Conservation (phyloP, 2,888 invertebrate species). For the Pheosia gnoma region DNA sequence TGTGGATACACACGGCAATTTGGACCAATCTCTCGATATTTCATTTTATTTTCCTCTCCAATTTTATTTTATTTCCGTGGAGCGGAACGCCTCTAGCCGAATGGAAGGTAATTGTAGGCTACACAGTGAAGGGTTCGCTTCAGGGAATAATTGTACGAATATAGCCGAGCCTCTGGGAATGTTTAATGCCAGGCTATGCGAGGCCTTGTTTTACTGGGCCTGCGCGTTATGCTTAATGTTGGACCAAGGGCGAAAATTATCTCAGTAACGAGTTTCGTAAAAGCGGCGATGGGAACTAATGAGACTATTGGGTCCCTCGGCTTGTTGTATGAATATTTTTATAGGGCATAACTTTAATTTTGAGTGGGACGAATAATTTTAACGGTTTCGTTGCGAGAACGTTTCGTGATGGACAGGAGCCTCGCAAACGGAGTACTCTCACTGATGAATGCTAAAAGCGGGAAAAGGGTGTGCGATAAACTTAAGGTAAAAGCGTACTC, state of each 20-base stretch:
- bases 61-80: slow-evolving; percentile 74
- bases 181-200: slow-evolving; percentile 79
- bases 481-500: slow-evolving; percentile 61
- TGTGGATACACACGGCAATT: slow-evolving; percentile 60
- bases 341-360: slow-evolving; percentile 76
- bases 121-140: slow-evolving; percentile 76
- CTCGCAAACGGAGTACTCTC: slow-evolving; percentile 45
- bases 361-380: slow-evolving; percentile 70
- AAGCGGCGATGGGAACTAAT: slow-evolving; percentile 77
- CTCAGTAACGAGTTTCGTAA: slow-evolving; percentile 77
- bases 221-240: slow-evolving; percentile 69
- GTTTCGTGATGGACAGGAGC: slow-evolving; percentile 26
- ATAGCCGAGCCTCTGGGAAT: slow-evolving; percentile 76
- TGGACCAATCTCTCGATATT: slow-evolving; percentile 70
- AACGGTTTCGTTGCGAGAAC: slow-evolving; percentile 55
- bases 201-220: slow-evolving; percentile 66
- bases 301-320: slow-evolving; percentile 73
- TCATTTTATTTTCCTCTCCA: slow-evolving; percentile 76
- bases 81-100: slow-evolving; percentile 70
- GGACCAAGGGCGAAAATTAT: slow-evolving; percentile 81
- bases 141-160: slow-evolving; percentile 81
- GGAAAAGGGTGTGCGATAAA: slow-evolving; percentile 45
- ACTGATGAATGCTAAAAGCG: slow-evolving; percentile 55
- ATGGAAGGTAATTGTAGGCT: slow-evolving; percentile 81
- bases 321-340: slow-evolving; percentile 77